These are phyloP conservation scores for Epistrophella euchroma DNA, from an alignment of 2,888 invertebrate species.

Conservation along the genomic window DNA sequence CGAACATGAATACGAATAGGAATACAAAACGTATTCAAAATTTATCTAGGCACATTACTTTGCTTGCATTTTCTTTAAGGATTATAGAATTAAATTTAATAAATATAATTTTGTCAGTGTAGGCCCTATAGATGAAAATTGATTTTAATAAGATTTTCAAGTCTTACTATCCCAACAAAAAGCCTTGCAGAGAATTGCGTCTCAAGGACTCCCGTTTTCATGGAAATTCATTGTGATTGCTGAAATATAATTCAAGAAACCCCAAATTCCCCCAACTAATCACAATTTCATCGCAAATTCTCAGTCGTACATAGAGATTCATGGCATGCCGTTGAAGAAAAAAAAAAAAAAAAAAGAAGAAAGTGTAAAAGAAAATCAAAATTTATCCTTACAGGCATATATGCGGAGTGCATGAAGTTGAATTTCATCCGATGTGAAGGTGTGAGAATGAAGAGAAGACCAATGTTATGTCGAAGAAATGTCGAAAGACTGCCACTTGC, in stretches of 20 bases:
- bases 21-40: no score
- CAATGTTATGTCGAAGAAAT: conserved; percentile 52
- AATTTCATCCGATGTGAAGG: conserved; percentile 30
- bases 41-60: no score
- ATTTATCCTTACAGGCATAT: conserved; percentile 49
- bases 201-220: conserved; percentile 57
- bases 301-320: conserved; percentile 3
- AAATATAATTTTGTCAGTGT: conserved; percentile 3
- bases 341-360: conserved; percentile 13
- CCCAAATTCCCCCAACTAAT: conserved; percentile 73
- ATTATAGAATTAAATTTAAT: not conserved
- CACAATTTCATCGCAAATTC: conserved; percentile 43
- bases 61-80: not conserved
- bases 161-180: conserved; percentile 21
- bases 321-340: not conserved
- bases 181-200: conserved; percentile 48
- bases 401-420: conserved; percentile 13
- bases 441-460: conserved; percentile 24
- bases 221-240: conserved; percentile 59
- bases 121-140: not conserved
- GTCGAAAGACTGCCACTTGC: conserved; percentile 41
- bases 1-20: no score
- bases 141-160: conserved; percentile 71
- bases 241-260: conserved; percentile 50
- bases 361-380: conserved; percentile 40